Base-by-base conservation (phyloP, 2,797 vertebrate species). In the Eulemur rubriventer region DNA sequence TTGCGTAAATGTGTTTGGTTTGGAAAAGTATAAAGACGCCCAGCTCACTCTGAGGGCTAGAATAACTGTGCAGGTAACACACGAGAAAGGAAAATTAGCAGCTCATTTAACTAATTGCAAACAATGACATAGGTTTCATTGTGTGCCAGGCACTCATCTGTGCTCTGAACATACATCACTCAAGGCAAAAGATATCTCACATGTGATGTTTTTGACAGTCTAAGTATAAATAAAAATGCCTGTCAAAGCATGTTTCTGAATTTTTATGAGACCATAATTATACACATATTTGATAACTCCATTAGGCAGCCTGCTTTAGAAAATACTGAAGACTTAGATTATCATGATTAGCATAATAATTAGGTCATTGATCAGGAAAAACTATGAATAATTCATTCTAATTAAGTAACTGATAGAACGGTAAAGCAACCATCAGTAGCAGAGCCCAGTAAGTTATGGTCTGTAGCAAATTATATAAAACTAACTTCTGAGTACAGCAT, bases 381-480 rank as follows among this genome's bases (percentile, higher is more conserved):
- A 65, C 76, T 87, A 95, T 98, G 98, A 98, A 98, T 98, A 98
- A 98, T 98, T 98, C 97, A 97, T 98, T 98, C 96, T 97, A 98
- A 98, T 98, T 98, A 98, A 98, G 94, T 94, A 98, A 97, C 82
- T 97, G 96, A 97, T 92, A 96, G 94, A 96, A 95, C n/a, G 95
- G 92, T 97, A 98, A 98, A 98, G 97, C 96, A 96, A 91, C 95
- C 96, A 95, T 92, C 89, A 95, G 75, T 92, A 55, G 84, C 93
- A 89, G 26, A 97, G 67, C 81, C 50, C 89, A 75, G 83, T 82
- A 96, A 96, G 91, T 97, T 97, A 97, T 28, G 85, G 89, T 79
- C n/a, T 92, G 30, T 35, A 97, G 94, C 96, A 97, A 93, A 90
- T 96, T 98, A 97, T 93, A 70, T 89, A 97, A 97, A 86, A 35